A percentile compares a stretch with the other conserved stretches of the same genome.
Conservation (phyloP, 2,888 invertebrate species). For the Agyllia agylla region DNA sequence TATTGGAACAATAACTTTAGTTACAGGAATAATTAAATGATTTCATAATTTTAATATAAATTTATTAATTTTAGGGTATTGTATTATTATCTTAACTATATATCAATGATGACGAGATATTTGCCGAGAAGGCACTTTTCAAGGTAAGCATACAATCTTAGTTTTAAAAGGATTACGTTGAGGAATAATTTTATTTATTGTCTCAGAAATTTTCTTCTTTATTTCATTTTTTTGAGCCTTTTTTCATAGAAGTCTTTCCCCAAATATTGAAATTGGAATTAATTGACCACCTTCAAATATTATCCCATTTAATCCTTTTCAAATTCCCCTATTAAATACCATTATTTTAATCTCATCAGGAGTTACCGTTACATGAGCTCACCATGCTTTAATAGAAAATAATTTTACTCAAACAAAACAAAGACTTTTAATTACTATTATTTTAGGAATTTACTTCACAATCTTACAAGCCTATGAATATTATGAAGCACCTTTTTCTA, state of each 20-base stretch:
- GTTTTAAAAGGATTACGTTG: constrained; percentile 91
- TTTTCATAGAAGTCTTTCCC: constrained; percentile 87
- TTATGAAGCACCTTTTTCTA: constrained; percentile 27
- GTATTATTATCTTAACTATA: constrained; percentile 88
- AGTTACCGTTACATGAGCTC: constrained; percentile 92
- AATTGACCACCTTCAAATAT: constrained; percentile 93
- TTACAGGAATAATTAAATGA: constrained; percentile 92
- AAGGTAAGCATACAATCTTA: constrained; percentile 92
- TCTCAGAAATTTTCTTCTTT: constrained; percentile 93
- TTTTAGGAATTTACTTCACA: constrained; percentile 91
- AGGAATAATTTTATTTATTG: constrained; percentile 94
- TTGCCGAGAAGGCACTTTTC: constrained; percentile 93
- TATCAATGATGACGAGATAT: constrained; percentile 95
- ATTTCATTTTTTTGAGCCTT: constrained; percentile 91
- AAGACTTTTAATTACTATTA: constrained; percentile 85
- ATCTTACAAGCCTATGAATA: constrained; percentile 57
- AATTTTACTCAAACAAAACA: constrained; percentile 85
- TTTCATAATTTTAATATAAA: constrained; percentile 90
- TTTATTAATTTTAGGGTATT: constrained; percentile 89
- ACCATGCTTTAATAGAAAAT: constrained; percentile 84
- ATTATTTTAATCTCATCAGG: constrained; percentile 95
- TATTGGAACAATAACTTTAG: constrained; percentile 90
- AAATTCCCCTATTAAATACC: constrained; percentile 95
- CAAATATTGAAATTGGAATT: constrained; percentile 85
- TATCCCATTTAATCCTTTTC: constrained; percentile 92